Conservation (phyloP, 2,797 vertebrate species). For the Mico argentatus region DNA sequence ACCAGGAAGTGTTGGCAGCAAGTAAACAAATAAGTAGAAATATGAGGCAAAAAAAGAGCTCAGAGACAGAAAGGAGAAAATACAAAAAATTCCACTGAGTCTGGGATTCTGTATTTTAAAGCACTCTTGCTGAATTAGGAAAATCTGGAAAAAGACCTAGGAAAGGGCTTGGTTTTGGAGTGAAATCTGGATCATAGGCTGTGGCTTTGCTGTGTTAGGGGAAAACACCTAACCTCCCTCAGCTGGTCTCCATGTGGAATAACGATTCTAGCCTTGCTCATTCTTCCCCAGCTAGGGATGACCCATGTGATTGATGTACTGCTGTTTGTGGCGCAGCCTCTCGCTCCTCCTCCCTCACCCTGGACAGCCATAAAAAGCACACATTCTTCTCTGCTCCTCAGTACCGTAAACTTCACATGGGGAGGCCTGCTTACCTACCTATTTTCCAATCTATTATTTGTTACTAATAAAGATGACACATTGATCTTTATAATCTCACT, state of each 20-base stretch:
- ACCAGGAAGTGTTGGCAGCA: background rate
- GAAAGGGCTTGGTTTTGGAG: background rate
- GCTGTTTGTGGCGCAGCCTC: background rate
- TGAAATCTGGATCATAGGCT: background rate
- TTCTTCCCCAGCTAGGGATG: background rate
- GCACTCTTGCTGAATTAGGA: background rate
- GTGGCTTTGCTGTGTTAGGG: background rate
- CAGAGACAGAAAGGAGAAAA: background rate
- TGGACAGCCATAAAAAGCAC: background rate
- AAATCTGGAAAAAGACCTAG: background rate
- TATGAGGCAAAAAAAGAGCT: background rate
- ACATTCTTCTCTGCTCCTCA: background rate
- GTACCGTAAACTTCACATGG: background rate
- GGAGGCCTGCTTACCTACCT: accelerated
- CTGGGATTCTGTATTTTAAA: background rate
- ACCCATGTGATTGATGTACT: background rate
- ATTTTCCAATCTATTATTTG: background rate
- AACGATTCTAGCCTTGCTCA: background rate
- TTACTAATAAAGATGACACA: conserved; percentile 1
- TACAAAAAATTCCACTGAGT: background rate
- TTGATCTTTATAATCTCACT: background rate
- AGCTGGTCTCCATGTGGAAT: background rate
- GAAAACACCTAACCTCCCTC: background rate
- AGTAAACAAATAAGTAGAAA: background rate
- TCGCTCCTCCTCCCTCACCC: background rate